phyloP scores from a whole-genome alignment of 1,140 invertebrate genomes.

The Mylabris phalerata region DNA sequence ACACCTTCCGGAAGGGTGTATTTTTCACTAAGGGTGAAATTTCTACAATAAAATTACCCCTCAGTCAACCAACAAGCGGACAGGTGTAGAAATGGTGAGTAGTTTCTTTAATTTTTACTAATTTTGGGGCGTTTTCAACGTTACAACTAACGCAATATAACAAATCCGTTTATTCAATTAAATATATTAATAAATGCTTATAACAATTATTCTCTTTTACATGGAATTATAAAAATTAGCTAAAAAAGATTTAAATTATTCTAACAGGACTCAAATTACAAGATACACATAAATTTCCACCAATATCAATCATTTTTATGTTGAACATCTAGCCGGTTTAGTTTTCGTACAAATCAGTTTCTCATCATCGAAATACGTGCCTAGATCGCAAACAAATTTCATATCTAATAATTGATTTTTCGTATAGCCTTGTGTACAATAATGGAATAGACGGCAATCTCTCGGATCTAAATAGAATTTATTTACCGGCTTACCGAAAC shows the following conservation, averaged over 20 bases:
- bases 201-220: slow-evolving; percentile 28
- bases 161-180: slow-evolving; percentile 27
- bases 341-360: slow-evolving; percentile 46
- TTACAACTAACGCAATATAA: slow-evolving; percentile 14
- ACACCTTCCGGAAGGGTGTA: no score
- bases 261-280: slow-evolving; percentile 5
- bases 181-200: slow-evolving; percentile 37
- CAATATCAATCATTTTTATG: background rate
- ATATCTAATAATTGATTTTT: slow-evolving; percentile 51
- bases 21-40: no score
- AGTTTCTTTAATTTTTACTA: no score
- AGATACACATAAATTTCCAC: background rate
- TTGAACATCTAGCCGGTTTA: slow-evolving; percentile 37
- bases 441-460: slow-evolving; percentile 54
- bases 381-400: slow-evolving; percentile 53
- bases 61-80: no score
- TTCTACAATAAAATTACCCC: no score
- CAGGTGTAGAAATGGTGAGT: no score
- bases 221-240: slow-evolving; percentile 14
- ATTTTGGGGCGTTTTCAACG: background rate
- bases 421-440: slow-evolving; percentile 52
- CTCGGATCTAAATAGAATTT: slow-evolving; percentile 51
- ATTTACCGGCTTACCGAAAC: slow-evolving; percentile 49
- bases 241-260: slow-evolving; percentile 6
- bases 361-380: slow-evolving; percentile 49